Conservation (phyloP, 1,140 invertebrate species). For the Teleopsis dalmanni region DNA sequence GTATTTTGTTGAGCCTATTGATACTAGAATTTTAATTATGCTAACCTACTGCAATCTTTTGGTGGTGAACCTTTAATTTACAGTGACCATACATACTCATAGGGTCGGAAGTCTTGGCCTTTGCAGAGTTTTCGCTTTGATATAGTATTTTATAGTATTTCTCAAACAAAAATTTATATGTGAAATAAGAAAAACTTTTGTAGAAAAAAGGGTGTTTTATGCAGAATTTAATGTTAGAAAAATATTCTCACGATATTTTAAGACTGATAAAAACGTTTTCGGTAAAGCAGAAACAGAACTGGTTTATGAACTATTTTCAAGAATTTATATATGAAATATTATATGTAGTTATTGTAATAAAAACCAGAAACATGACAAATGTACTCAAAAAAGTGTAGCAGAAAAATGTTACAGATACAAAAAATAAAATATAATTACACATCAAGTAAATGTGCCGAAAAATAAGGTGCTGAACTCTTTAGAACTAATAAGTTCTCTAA, state of each 20-base stretch:
- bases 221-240: not conserved
- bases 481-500: no score
- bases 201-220: slow-evolving; percentile 8
- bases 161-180: not conserved
- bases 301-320: not conserved
- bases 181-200: not conserved
- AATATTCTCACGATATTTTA: slow-evolving; percentile 8
- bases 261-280: not conserved
- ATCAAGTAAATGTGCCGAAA: no score
- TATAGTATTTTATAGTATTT: not conserved
- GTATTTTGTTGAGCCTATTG: slow-evolving; percentile 6
- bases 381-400: no score
- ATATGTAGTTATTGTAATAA: no score
- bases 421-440: no score
- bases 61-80: slow-evolving; percentile 5
- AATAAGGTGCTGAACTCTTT: no score
- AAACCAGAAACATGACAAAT: no score
- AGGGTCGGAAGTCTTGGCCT: slow-evolving; percentile 1
- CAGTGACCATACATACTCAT: slow-evolving; percentile 3
- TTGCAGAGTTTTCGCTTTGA: slow-evolving; percentile 5
- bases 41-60: slow-evolving; percentile 5
- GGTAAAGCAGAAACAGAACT: no score
- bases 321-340: not conserved
- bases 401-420: no score
- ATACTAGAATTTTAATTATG: slow-evolving; percentile 4